Base-by-base conservation (phyloP, 1,140 invertebrate genomes). In the Frieseomelitta varia region DNA sequence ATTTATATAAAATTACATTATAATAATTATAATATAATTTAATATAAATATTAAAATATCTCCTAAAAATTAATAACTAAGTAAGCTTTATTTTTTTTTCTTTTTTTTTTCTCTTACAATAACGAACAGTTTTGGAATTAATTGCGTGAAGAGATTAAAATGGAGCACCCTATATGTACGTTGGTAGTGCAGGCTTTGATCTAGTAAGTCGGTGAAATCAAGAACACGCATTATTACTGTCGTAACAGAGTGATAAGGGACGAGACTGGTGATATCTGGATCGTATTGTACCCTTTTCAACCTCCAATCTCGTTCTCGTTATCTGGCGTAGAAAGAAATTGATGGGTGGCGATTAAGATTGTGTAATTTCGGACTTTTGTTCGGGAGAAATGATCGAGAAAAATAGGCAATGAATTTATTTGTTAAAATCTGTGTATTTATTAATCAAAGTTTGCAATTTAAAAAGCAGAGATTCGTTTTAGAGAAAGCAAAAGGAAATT, bases 201-300 rank as follows among this genome's bases (percentile, higher is more conserved):
- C 34, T 6, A 47, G 58, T n/a, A 27, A 79, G 69, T 68, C 74
- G 17, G 24, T 15, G 51, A 53, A 53, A 75, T 58, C 55, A 27
- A 51, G 74, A 71, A 55, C 63, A 47, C 39, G 39, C 6, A 61
- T 82, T 65, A 61, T 61, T 71, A 53, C 63, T 69, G n/a, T 53
- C 74, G 75, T 79, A 84, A 84, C 68, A 61, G 30, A 3, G 21
- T 63, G 81, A 84, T 84, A 84, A 84, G 55, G 53, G 75, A 3
- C 63, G 55, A 34, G 63, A 69, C 63, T n/a, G 65, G 74, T 47
- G 47, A 61, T 84, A 79, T 84, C 55, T 84, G 75, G 75, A 53
- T 71, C 67, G 34, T 67, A 67, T 61, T 69, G 55, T 61, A 63
- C 55, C 47, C 34, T 61, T n/a, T 65, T 39, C 81, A 65, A 69